phyloP scores from a whole-genome alignment of 1,140 invertebrate species.

The Cydia splendana region DNA sequence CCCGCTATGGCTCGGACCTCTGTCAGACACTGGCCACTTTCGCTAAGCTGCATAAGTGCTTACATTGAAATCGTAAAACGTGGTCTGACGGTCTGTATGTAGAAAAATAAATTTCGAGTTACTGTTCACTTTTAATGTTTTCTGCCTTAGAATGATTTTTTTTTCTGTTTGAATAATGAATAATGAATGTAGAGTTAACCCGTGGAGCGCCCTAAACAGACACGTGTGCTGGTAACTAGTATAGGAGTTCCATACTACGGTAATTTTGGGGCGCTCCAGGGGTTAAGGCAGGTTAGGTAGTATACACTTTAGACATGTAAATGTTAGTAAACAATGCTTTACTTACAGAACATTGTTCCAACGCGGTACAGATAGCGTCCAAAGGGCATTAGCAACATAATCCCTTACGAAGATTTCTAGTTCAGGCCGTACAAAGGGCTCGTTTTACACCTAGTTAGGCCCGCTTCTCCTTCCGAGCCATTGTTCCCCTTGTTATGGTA shows the following conservation, averaged over 20 bases:
- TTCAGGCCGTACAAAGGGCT: constrained; percentile 42
- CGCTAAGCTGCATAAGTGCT: constrained; percentile 40
- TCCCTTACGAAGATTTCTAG: constrained; percentile 41
- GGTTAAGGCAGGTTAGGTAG: background rate
- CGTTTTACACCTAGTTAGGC: constrained; percentile 58
- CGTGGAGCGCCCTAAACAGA: too few species aligned
- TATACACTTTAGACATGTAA: background rate
- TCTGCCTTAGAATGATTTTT: background rate
- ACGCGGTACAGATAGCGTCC: constrained; percentile 19
- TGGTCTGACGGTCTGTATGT: background rate
- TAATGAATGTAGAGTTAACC: too few species aligned
- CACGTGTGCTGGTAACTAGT: too few species aligned
- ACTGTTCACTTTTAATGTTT: background rate
- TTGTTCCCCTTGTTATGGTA: constrained; percentile 68
- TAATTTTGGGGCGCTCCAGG: too few species aligned
- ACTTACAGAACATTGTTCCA: constrained; percentile 19
- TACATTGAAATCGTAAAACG: constrained; percentile 9
- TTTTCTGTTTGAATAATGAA: background rate
- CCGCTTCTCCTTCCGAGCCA: constrained; percentile 44
- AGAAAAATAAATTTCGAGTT: background rate
- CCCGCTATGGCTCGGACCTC: constrained; percentile 59
- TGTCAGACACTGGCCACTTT: constrained; percentile 62
- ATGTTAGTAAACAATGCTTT: constrained; percentile 15
- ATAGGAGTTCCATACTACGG: too few species aligned
- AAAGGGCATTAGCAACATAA: constrained; percentile 31